Percentiles rank a stretch among this genome's conserved stretches.
phyloP scores from a whole-genome alignment of 2,888 invertebrate genomes.

The Spilarctia lutea region DNA sequence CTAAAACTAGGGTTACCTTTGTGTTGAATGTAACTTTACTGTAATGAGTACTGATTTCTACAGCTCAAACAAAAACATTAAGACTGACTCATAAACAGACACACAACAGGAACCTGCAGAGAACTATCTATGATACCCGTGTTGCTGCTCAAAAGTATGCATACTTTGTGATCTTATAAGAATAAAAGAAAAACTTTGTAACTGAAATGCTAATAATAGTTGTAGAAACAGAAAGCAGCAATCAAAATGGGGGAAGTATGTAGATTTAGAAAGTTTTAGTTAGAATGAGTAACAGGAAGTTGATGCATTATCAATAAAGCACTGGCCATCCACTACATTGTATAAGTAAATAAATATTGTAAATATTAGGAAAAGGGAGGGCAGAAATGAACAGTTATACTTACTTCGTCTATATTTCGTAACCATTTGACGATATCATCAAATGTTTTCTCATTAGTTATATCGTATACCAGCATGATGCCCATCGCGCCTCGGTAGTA shows the following conservation, averaged over 20 bases:
- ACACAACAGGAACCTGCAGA: no score
- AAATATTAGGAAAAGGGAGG: not conserved
- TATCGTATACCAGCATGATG: constrained; percentile 99
- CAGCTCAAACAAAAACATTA: not conserved
- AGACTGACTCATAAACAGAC: no score
- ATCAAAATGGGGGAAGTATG: not conserved
- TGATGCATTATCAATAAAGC: not conserved
- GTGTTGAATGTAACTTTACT: not conserved
- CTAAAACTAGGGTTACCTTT: not conserved
- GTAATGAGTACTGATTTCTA: not conserved
- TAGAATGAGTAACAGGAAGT: constrained; percentile 4
- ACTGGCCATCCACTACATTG: not conserved
- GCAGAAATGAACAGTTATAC: constrained; percentile 15
- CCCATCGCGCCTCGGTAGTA: constrained; percentile 99
- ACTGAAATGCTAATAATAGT: not conserved
- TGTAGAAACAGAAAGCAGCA: not conserved
- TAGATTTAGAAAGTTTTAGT: not conserved
- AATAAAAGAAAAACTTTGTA: not conserved
- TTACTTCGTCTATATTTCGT: constrained; percentile 98
- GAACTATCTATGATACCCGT: not conserved
- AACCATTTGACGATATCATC: constrained; percentile 99
- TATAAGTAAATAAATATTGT: not conserved
- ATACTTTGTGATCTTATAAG: not conserved
- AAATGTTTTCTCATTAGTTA: constrained; percentile 98
- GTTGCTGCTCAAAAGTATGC: not conserved